Base-by-base conservation (phyloP, 2,797 vertebrate species). In the Coregonus ussuriensis region DNA sequence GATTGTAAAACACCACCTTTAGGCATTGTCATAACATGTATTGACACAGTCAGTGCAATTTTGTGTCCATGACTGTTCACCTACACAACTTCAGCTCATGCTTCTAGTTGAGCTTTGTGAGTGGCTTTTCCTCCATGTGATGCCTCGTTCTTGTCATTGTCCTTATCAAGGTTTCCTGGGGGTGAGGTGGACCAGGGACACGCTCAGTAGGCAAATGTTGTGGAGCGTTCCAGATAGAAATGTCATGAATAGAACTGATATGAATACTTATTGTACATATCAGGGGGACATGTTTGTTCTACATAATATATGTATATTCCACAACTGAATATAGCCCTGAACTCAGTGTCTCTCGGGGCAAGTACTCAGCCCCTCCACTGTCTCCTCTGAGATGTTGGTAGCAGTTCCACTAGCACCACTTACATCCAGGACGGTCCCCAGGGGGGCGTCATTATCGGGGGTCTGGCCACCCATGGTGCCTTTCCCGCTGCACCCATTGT, bases 71-170 rank as follows among this genome's bases (percentile, higher is more conserved):
- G 47, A 25, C 15, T 16, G 1, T 31, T 18, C 29, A 4, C 65
- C 31, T 37, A 52, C 59, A 21, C 6, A 16, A 59, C 54, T 21
- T n/a, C 54, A 59, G 54, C 54, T 59, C 54, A 59, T 59, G 54
- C n/a, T 51, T n/a, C 86, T 84, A 94, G 80, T 94, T 95, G 69
- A 94, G 88, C 80, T 94, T 93, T 84, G 94, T 88, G 72, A 94
- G 92, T 0, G 94, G 94, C 70, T 90, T 92, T 66, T 95, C 94
- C 69, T 95, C 95, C 76, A 92, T 92, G 76, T 93, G 94, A 79
- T 93, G 94, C 93, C 94, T 94, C 63, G 93, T n/a, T n/a, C 18
- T n/a, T 93, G 69, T 86, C 86, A 89, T 35, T 82, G 70, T 68
- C 82, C 91, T 75, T 86, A 91, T 14, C 67, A 33, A 77, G 66